Conservation (phyloP, 2,797 vertebrate genomes). For the Scolopax bukidnonensis region DNA sequence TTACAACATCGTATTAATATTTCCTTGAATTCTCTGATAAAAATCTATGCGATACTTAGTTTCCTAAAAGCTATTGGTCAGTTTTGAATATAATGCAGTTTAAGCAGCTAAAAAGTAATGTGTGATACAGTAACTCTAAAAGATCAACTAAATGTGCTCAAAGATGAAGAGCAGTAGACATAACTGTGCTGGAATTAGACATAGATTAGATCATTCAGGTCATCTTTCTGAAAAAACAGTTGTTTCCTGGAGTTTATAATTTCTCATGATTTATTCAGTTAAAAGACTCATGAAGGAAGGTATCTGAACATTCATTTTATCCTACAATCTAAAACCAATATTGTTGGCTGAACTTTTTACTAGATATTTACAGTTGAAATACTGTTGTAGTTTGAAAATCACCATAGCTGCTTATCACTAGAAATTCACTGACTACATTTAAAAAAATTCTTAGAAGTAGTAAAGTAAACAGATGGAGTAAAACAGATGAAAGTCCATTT, state of each 20-base stretch:
- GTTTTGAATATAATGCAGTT: neutral
- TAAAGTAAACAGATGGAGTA: too few species aligned
- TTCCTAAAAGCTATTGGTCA: neutral
- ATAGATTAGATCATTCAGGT: neutral
- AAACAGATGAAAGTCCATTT: neutral
- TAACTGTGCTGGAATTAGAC: neutral
- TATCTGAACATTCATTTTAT: neutral
- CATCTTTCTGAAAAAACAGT: neutral
- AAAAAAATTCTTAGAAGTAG: neutral
- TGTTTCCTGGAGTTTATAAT: neutral
- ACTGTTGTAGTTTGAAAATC: neutral
- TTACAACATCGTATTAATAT: neutral
- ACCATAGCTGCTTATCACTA: neutral
- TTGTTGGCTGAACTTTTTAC: neutral
- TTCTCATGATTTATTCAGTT: neutral
- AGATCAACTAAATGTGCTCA: neutral
- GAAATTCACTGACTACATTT: neutral
- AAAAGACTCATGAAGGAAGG: neutral
- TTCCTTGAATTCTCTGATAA: neutral
- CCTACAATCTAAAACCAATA: neutral
- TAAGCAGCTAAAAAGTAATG: neutral
- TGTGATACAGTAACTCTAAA: neutral
- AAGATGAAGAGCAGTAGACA: neutral
- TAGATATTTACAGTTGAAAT: neutral
- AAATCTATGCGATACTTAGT: neutral